Percentiles rank a stretch among this genome's conserved stretches.
These are phyloP conservation scores for Acrocephalus scirpaceus DNA, from an alignment of 2,797 vertebrate genomes.

Conservation along the genomic window DNA sequence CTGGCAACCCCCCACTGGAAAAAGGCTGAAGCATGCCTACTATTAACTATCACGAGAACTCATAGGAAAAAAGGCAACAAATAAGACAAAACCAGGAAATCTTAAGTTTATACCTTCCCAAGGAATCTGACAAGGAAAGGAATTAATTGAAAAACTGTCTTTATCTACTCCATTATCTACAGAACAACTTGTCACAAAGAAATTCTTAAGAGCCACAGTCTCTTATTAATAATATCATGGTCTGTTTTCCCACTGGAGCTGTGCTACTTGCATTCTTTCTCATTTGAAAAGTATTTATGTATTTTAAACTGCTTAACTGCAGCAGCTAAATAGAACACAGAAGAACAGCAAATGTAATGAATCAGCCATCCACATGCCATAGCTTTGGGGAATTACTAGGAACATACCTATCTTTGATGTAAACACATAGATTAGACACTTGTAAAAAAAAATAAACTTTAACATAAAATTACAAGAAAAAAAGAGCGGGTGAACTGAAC, in stretches of 20 bases:
- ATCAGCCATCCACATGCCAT: not conserved
- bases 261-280: not conserved
- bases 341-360: not conserved
- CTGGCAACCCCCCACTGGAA: fast-evolving
- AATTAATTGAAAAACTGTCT: not conserved
- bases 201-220: not conserved
- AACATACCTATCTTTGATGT: not conserved
- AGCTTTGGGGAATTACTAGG: not conserved
- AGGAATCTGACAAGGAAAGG: not conserved
- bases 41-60: not conserved
- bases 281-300: not conserved
- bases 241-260: not conserved
- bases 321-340: not conserved
- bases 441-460: not conserved
- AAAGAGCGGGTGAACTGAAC: not conserved
- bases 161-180: not conserved
- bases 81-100: not conserved
- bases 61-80: not conserved
- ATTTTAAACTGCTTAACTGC: not conserved
- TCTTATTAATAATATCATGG: not conserved
- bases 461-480: not conserved
- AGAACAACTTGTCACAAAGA: not conserved
- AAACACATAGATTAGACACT: not conserved
- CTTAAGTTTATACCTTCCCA: not conserved
- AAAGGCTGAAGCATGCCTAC: not conserved